phyloP scores from a whole-genome alignment of 1,140 invertebrate species.

The Saccostrea echinata region DNA sequence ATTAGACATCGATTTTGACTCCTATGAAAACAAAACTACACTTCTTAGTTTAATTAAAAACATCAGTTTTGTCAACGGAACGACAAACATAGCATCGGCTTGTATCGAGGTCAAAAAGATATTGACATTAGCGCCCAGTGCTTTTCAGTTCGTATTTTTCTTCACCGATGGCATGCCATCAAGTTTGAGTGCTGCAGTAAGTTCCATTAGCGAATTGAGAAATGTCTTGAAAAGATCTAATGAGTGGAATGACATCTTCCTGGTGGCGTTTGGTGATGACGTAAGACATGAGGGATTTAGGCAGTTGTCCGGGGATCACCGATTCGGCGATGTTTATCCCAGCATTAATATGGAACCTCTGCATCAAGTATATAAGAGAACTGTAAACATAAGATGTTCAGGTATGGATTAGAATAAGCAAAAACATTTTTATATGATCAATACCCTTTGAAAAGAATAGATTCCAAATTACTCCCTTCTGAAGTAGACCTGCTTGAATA shows the following conservation, averaged over 20 bases:
- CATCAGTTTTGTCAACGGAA: slow-evolving; percentile 10
- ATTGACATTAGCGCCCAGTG: not conserved
- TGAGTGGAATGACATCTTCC: not conserved
- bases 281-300: slow-evolving; percentile 29
- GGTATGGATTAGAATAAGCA: not conserved
- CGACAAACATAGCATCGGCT: not conserved
- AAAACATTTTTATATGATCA: no score
- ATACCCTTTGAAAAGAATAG: no score
- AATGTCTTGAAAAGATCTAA: not conserved
- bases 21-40: slow-evolving; percentile 11
- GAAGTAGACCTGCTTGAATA: no score
- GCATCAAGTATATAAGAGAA: not conserved
- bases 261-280: slow-evolving; percentile 31
- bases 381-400: not conserved
- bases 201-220: not conserved
- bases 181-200: not conserved
- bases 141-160: slow-evolving; percentile 24
- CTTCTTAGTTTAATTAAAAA: not conserved
- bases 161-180: slow-evolving; percentile 35
- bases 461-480: no score
- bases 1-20: slow-evolving; percentile 14
- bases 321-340: not conserved
- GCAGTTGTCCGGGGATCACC: not conserved
- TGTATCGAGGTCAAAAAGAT: not conserved
- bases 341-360: slow-evolving; percentile 5